Evolutionary conservation across 1,140 invertebrate genomes (phyloP).

Genomic region (Drosophila saltans): DNA sequence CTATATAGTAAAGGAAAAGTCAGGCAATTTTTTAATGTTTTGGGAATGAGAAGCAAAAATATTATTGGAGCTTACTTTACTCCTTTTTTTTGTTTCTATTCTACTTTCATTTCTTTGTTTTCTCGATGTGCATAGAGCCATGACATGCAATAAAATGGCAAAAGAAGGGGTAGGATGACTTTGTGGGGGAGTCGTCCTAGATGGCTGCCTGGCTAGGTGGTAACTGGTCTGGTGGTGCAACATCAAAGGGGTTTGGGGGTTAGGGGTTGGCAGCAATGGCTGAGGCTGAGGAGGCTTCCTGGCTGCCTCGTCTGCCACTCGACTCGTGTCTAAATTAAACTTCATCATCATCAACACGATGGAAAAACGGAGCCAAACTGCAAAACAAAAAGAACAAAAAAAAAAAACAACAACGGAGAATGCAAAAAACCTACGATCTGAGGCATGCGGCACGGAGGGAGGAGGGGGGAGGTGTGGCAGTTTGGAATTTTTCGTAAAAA

Average conservation of each 20-base stretch:
- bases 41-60: background rate
- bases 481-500: constrained; percentile 65
- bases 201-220: too few species aligned
- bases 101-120: constrained; percentile 16
- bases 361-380: constrained; percentile 35
- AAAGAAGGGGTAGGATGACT: constrained; percentile 12
- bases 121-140: constrained; percentile 37
- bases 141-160: constrained; percentile 61
- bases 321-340: constrained; percentile 78
- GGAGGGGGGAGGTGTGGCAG: constrained; percentile 25
- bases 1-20: background rate
- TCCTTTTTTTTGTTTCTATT: constrained; percentile 2
- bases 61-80: background rate
- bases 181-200: background rate
- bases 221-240: background rate
- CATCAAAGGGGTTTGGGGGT: background rate
- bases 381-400: constrained; percentile 39
- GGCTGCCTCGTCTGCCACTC: constrained; percentile 47
- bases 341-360: constrained; percentile 68
- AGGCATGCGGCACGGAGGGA: constrained; percentile 6
- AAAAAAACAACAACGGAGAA: background rate
- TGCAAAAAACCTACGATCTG: constrained; percentile 18
- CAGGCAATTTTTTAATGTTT: background rate
- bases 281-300: constrained; percentile 2
- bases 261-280: constrained; percentile 11